These are phyloP conservation scores for Pica pica DNA, from an alignment of 2,113 vertebrate genomes.

Conservation along the genomic window DNA sequence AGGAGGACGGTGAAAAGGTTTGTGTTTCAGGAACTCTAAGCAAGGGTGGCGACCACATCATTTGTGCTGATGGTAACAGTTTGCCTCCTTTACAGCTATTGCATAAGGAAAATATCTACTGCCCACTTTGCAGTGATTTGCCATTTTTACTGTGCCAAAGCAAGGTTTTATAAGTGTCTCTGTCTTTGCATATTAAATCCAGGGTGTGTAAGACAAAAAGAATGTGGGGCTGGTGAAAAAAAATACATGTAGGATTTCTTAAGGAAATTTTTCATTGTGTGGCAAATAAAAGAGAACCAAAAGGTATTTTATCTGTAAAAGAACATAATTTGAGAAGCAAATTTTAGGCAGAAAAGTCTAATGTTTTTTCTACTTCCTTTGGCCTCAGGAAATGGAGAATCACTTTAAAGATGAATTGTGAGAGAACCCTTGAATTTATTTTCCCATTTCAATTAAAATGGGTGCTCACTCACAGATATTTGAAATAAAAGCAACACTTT, in stretches of 20 bases:
- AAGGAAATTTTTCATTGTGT: constrained; percentile 30
- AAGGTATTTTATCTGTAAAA: constrained; percentile 27
- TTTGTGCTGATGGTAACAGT: not conserved
- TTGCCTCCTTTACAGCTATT: not conserved
- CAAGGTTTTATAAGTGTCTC: not conserved
- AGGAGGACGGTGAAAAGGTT: not conserved
- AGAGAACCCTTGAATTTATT: not conserved
- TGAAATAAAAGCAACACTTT: not conserved
- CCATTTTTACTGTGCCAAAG: constrained; percentile 8
- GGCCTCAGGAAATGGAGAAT: constrained; percentile 31
- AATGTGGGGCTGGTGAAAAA: not conserved
- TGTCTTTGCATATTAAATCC: constrained; percentile 9
- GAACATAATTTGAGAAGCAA: constrained; percentile 44
- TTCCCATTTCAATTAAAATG: constrained; percentile 33
- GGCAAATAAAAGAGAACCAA: not conserved
- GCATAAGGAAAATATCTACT: not conserved
- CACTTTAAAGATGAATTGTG: constrained; percentile 27
- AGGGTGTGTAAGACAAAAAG: constrained; percentile 22
- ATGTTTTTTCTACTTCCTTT: constrained; percentile 37
- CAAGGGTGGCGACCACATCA: not conserved
- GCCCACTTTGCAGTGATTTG: not conserved
- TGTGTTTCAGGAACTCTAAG: not conserved
- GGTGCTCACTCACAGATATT: not conserved
- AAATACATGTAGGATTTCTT: not conserved
- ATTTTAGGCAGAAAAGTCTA: constrained; percentile 9